Evolutionary conservation across 1,140 invertebrate genomes (phyloP).

Genomic region (Magallana gigas): DNA sequence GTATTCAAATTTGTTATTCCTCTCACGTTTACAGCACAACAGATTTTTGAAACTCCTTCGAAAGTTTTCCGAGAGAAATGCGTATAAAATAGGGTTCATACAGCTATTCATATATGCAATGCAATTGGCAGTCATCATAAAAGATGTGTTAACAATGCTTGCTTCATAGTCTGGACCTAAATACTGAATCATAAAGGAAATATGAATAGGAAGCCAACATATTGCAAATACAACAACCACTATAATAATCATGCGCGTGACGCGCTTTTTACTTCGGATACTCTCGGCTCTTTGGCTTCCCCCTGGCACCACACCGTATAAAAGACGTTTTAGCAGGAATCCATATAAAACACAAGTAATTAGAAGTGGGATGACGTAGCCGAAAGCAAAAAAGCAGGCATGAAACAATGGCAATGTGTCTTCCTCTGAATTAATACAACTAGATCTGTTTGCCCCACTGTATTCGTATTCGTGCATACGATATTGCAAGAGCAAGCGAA

Average conservation of each 20-base stretch:
- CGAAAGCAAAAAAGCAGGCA: conserved; percentile 79
- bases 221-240: conserved; percentile 96
- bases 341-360: conserved; percentile 94
- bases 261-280: conserved; percentile 91
- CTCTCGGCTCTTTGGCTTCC: conserved; percentile 86
- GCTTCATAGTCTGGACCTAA: conserved; percentile 27
- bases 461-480: conserved; percentile 83
- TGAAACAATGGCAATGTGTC: conserved; percentile 70
- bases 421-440: conserved; percentile 65
- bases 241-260: conserved; percentile 95
- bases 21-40: conserved; percentile 68
- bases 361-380: conserved; percentile 79
- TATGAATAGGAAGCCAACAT: conserved; percentile 97
- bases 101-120: conserved; percentile 96
- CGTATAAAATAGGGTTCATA: conserved; percentile 96
- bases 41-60: conserved; percentile 89
- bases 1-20: conserved; percentile 70
- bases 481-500: conserved; percentile 89
- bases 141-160: conserved; percentile 81
- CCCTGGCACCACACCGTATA: conserved; percentile 84
- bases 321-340: conserved; percentile 89
- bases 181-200: conserved; percentile 79
- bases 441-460: conserved; percentile 79
- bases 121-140: conserved; percentile 92
- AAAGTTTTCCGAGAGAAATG: conserved; percentile 93